These are phyloP conservation scores for Rhizoglyphus robini DNA, from an alignment of 1,140 invertebrate species.

Conservation along the genomic window DNA sequence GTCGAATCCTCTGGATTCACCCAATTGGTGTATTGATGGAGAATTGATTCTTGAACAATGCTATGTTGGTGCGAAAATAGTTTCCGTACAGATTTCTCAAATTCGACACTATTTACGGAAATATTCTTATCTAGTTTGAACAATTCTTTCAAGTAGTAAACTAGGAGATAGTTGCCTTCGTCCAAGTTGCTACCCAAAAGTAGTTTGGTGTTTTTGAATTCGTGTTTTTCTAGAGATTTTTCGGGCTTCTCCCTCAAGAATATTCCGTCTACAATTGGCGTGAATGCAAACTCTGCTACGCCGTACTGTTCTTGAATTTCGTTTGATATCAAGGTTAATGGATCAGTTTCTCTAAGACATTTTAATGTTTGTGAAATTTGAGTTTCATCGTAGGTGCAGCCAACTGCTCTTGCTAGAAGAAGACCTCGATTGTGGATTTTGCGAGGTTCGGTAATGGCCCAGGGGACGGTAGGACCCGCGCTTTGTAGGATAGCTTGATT, in stretches of 20 bases:
- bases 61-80: slow-evolving; percentile 69
- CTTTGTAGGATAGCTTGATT: slow-evolving; percentile 48
- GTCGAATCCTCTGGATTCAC: slow-evolving; percentile 66
- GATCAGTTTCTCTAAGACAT: slow-evolving; percentile 57
- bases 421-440: slow-evolving; percentile 58
- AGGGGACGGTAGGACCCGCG: slow-evolving; percentile 56
- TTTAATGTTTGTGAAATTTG: slow-evolving; percentile 56
- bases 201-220: slow-evolving; percentile 86
- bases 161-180: slow-evolving; percentile 85
- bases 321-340: slow-evolving; percentile 57
- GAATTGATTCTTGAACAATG: slow-evolving; percentile 53
- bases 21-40: slow-evolving; percentile 88
- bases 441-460: slow-evolving; percentile 75
- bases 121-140: slow-evolving; percentile 70
- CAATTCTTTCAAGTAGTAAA: slow-evolving; percentile 71
- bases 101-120: slow-evolving; percentile 52
- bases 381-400: slow-evolving; percentile 47
- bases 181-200: slow-evolving; percentile 83
- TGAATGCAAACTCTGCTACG: slow-evolving; percentile 63
- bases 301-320: slow-evolving; percentile 55
- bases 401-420: slow-evolving; percentile 65
- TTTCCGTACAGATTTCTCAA: slow-evolving; percentile 43
- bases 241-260: slow-evolving; percentile 73
- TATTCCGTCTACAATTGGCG: slow-evolving; percentile 78
- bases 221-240: slow-evolving; percentile 55